Evolutionary conservation across 1,140 invertebrate genomes (phyloP).

Genomic region (Phthorimaea operculella): DNA sequence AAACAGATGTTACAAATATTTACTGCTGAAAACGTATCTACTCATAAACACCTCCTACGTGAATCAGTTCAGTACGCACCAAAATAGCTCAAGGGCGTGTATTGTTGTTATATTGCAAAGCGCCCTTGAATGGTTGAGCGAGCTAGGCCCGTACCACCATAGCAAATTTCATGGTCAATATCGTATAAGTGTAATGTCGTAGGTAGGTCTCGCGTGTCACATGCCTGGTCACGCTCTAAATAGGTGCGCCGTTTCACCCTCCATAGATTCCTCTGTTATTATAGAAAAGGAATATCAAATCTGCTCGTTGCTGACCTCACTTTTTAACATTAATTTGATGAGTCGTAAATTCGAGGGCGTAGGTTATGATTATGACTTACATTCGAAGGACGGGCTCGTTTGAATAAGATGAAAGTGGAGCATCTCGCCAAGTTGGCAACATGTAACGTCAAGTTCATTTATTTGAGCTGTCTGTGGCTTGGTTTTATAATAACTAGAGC

Average conservation of each 20-base stretch:
- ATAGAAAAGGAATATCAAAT: too few species aligned
- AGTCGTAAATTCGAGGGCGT: not conserved
- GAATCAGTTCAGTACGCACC: not conserved
- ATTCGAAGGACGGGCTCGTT: not conserved
- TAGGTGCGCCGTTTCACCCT: not conserved
- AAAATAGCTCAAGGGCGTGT: slow-evolving; percentile 15
- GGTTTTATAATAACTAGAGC: slow-evolving; percentile 15
- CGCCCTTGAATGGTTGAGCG: too few species aligned
- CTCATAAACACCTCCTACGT: too few species aligned
- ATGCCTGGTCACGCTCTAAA: not conserved
- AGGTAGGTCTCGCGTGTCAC: slow-evolving; percentile 4
- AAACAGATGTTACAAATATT: not conserved
- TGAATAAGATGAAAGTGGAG: slow-evolving; percentile 17
- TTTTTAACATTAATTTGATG: not conserved
- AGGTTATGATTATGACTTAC: not conserved
- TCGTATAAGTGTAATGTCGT: slow-evolving; percentile 5
- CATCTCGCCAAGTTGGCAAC: not conserved
- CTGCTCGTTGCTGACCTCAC: not conserved
- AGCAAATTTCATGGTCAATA: slow-evolving; percentile 20
- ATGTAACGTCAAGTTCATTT: slow-evolving; percentile 27
- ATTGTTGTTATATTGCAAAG: slow-evolving; percentile 2
- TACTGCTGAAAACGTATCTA: too few species aligned
- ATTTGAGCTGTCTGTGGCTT: slow-evolving; percentile 20
- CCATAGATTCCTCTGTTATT: not conserved
- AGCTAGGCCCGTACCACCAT: not conserved